Evolutionary conservation across 2,797 vertebrate species (phyloP).

Genomic region (Triplophysa bombifrons): DNA sequence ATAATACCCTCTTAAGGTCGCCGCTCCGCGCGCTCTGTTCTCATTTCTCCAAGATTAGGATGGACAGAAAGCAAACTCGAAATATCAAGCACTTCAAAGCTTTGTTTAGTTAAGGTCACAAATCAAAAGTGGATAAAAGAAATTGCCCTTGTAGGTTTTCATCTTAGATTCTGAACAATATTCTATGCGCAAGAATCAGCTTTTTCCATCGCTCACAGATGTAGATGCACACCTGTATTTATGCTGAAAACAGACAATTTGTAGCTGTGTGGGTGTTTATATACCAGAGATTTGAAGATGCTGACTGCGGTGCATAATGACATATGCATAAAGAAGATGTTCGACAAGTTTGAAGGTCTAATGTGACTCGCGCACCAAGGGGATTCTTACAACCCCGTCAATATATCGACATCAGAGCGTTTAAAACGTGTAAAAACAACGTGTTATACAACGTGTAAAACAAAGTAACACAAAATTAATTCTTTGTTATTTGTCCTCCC

Average conservation of each 20-base stretch:
- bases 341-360: too few relatives aligned
- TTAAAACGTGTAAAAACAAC: too few relatives aligned
- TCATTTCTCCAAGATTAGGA: conserved; percentile 61
- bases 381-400: too few relatives aligned
- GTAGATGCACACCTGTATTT: conserved; percentile 13
- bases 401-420: too few relatives aligned
- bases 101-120: conserved; percentile 52
- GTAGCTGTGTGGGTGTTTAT: background rate
- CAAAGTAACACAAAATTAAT: background rate
- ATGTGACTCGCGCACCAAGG: too few relatives aligned
- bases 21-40: conserved; percentile 47
- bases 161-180: background rate
- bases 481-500: background rate
- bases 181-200: background rate
- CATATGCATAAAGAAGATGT: background rate
- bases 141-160: conserved; percentile 8
- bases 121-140: conserved; percentile 48
- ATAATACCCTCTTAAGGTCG: conserved; percentile 73
- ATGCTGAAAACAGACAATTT: conserved; percentile 22
- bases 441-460: too few relatives aligned
- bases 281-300: conserved; percentile 19
- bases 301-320: conserved; percentile 4
- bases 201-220: background rate
- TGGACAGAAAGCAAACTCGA: conserved; percentile 53
- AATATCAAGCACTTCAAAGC: conserved; percentile 54